These are phyloP conservation scores for Brachionus calyciflorus DNA, from an alignment of 1,140 invertebrate genomes.

Conservation along the genomic window DNA sequence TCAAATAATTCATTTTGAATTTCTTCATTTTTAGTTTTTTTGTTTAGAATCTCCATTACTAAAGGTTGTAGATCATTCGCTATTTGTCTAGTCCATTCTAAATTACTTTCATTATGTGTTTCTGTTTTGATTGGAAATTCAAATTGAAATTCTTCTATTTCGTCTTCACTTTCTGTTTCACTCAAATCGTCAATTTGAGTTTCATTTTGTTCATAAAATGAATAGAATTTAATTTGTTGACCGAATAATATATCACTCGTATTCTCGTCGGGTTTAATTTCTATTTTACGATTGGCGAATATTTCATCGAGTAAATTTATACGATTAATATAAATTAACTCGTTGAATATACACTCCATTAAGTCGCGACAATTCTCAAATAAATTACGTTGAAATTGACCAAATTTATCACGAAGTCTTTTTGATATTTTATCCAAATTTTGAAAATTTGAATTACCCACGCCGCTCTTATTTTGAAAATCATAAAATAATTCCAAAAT, in stretches of 20 bases:
- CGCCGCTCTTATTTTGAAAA: not conserved
- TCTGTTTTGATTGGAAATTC: not conserved
- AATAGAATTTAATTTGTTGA: conserved; percentile 41
- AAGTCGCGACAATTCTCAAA: conserved; percentile 32
- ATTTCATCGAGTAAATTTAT: conserved; percentile 3
- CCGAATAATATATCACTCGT: not conserved
- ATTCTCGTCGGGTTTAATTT: not conserved
- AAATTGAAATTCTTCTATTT: not conserved
- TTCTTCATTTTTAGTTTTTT: conserved; percentile 5
- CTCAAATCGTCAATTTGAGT: not conserved
- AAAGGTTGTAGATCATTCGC: not conserved
- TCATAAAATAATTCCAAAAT: conserved; percentile 30
- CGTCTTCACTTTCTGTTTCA: not conserved
- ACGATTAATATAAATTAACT: not conserved
- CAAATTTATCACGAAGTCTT: conserved; percentile 18
- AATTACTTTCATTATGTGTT: not conserved
- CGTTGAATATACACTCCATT: conserved; percentile 32
- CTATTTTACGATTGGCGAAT: not conserved
- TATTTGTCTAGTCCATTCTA: not conserved
- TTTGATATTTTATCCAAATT: conserved; percentile 34
- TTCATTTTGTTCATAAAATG: conserved; percentile 25
- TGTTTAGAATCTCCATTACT: not conserved
- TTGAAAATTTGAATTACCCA: conserved; percentile 6
- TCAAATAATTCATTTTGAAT: conserved; percentile 39
- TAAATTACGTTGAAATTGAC: conserved; percentile 37